Evolutionary conservation across 2,797 vertebrate species (phyloP).

Genomic region (Hydrolagus colliei): DNA sequence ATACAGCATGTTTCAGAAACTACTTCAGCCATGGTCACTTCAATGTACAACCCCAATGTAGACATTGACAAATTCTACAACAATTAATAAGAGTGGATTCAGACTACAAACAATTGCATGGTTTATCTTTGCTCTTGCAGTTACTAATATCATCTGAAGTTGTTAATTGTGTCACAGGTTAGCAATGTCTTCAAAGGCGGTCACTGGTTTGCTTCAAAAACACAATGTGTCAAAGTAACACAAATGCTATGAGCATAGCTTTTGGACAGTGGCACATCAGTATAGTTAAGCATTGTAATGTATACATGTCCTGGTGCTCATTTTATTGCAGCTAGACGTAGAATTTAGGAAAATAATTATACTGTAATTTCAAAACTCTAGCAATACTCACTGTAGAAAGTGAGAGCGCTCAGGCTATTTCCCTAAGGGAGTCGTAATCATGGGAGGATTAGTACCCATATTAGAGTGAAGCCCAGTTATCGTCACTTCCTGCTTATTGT

Average conservation of each 20-base stretch:
- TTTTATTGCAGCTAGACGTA: too few species aligned
- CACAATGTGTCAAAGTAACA: too few species aligned
- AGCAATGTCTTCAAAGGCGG: neutral
- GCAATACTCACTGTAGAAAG: neutral
- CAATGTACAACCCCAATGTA: too few species aligned
- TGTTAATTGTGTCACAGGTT: neutral
- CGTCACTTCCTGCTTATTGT: slow-evolving; percentile 24
- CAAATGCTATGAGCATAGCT: too few species aligned
- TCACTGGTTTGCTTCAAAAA: too few species aligned
- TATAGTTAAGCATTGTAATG: too few species aligned
- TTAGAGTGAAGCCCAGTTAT: slow-evolving; percentile 16
- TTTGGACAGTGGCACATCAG: too few species aligned
- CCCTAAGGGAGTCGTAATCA: neutral
- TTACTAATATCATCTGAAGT: neutral
- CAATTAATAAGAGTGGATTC: too few species aligned
- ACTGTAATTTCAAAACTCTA: neutral
- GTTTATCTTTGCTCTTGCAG: neutral
- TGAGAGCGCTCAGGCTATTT: neutral
- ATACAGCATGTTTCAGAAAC: too few species aligned
- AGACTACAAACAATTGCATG: neutral
- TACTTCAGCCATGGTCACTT: too few species aligned
- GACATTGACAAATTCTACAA: too few species aligned
- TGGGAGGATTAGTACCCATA: slow-evolving; percentile 12
- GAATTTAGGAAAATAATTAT: neutral
- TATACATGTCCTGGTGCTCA: too few species aligned